Evolutionary conservation across 92 coral and sea anemone species (phyloP).

Genomic region (Phenganax marumi): DNA sequence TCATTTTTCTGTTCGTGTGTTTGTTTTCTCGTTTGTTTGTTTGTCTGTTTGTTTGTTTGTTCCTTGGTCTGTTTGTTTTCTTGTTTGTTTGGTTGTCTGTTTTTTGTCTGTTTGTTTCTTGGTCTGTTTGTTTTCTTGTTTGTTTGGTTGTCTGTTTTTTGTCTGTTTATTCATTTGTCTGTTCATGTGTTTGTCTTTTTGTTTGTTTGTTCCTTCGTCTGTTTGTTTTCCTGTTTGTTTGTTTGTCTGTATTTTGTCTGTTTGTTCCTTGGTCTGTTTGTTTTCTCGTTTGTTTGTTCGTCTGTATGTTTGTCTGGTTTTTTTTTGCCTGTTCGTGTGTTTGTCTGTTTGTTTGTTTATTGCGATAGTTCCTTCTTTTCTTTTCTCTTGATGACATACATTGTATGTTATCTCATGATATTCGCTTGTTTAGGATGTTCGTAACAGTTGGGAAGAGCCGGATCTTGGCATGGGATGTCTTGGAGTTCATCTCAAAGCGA

Average conservation of each 20-base stretch:
- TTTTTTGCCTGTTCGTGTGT: not conserved
- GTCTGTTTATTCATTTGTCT: not conserved
- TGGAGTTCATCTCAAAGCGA: slow-evolving; percentile 90
- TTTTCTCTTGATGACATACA: not conserved
- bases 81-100: not conserved
- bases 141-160: not conserved
- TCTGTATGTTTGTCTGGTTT: not conserved
- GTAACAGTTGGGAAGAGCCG: slow-evolving; percentile 50
- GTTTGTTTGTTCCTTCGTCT: not conserved
- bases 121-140: not conserved
- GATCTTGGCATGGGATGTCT: slow-evolving; percentile 80
- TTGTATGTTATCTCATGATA: not conserved
- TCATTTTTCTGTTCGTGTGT: not conserved
- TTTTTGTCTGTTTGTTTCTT: not conserved
- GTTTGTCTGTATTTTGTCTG: not conserved
- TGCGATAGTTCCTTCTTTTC: too few species aligned
- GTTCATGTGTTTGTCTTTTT: not conserved
- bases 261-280: not conserved
- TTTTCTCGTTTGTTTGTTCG: not conserved
- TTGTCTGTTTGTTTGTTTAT: not conserved
- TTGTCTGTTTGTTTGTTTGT: not conserved
- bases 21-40: too few species aligned
- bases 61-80: not conserved
- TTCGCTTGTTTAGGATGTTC: slow-evolving; percentile 15
- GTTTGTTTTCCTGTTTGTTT: not conserved